A percentile compares a stretch with the other conserved stretches of the same genome.
Evolutionary conservation across 1,140 invertebrate genomes (phyloP).

Genomic region (Heliconius hewitsoni): DNA sequence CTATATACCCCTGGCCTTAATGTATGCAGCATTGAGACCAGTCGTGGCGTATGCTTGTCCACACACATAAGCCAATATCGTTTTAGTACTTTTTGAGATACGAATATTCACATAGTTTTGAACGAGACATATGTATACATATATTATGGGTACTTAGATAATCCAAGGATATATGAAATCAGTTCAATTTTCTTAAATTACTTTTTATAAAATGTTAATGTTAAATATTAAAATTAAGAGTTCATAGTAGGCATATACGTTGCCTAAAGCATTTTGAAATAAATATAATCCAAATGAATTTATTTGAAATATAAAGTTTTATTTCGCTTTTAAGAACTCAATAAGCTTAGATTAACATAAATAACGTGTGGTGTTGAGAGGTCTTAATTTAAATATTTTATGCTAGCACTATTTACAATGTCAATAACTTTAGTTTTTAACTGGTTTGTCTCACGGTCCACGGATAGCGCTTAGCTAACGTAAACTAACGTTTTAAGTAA

Average conservation of each 20-base stretch:
- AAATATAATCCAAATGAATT: neutral
- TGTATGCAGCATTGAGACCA: too few relatives aligned
- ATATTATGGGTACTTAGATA: too few relatives aligned
- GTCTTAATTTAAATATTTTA: conserved; percentile 10
- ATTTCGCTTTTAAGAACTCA: neutral
- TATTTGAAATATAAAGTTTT: conserved; percentile 1
- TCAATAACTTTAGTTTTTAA: conserved; percentile 8
- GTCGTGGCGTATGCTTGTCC: too few relatives aligned
- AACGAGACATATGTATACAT: too few relatives aligned
- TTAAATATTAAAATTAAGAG: too few relatives aligned
- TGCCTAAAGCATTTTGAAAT: neutral
- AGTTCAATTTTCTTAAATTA: too few relatives aligned
- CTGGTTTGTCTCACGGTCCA: conserved; percentile 1
- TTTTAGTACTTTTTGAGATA: too few relatives aligned
- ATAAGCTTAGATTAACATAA: conserved; percentile 5
- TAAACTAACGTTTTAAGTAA: neutral
- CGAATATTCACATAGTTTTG: too few relatives aligned
- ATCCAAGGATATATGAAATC: too few relatives aligned
- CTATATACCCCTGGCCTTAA: too few relatives aligned
- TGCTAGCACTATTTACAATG: conserved; percentile 1
- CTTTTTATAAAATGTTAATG: too few relatives aligned
- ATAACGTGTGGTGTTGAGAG: neutral
- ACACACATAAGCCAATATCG: too few relatives aligned
- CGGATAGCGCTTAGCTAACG: neutral
- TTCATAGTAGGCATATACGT: neutral